Evolutionary conservation across 2,888 invertebrate genomes (phyloP).

Genomic region (Trachelus iudaicus): DNA sequence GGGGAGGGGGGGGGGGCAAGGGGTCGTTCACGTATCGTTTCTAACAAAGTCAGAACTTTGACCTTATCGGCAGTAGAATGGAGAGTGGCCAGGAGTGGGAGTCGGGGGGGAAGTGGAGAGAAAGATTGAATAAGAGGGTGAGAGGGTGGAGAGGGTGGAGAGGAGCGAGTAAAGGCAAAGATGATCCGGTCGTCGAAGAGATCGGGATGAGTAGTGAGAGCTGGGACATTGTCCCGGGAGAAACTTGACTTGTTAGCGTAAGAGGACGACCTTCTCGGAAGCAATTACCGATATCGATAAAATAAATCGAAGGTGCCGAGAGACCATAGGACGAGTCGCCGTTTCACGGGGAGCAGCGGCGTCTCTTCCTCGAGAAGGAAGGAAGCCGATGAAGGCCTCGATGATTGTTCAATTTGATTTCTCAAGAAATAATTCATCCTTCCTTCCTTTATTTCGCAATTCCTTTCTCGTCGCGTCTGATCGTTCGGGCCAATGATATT

Average conservation of each 20-base stretch:
- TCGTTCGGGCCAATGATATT: too few species aligned
- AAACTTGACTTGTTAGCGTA: slow-evolving; percentile 29
- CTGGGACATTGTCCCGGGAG: slow-evolving; percentile 24
- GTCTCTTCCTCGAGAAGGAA: too few species aligned
- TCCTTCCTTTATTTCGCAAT: too few species aligned
- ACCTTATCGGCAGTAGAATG: too few species aligned
- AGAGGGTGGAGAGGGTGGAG: not conserved
- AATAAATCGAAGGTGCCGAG: slow-evolving; percentile 32
- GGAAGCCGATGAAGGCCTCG: too few species aligned
- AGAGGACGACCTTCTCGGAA: slow-evolving; percentile 28
- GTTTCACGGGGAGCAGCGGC: too few species aligned
- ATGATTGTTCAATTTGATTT: too few species aligned
- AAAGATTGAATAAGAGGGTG: not conserved
- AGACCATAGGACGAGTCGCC: not conserved
- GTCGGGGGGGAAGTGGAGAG: not conserved
- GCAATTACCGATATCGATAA: slow-evolving; percentile 36
- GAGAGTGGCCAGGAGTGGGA: not conserved
- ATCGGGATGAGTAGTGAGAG: slow-evolving; percentile 13
- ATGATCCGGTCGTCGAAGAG: slow-evolving; percentile 8
- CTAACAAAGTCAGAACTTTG: too few species aligned
- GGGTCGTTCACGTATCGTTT: too few species aligned
- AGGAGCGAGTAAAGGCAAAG: not conserved
- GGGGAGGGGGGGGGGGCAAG: too few species aligned
- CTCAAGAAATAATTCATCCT: too few species aligned
- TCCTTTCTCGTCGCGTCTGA: too few species aligned